Percentiles rank a stretch among this genome's conserved stretches.
phyloP scores from a whole-genome alignment of 2,888 invertebrate genomes.

The Nephrotoma guestfalica region DNA sequence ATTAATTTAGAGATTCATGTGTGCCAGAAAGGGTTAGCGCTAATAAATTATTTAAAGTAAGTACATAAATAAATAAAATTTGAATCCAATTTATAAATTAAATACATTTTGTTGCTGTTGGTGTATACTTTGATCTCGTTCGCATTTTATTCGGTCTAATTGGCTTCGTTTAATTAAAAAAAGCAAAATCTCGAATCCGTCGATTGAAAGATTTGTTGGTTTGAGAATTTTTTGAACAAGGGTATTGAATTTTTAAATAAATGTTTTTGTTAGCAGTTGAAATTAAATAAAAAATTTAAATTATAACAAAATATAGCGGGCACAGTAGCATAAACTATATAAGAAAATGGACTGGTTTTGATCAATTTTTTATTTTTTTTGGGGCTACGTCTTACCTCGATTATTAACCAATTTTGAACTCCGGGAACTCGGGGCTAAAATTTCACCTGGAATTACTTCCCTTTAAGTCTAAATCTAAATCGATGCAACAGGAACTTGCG shows the following conservation, averaged over 20 bases:
- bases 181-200: not conserved
- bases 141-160: not conserved
- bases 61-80: not conserved
- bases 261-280: not conserved
- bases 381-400: not conserved
- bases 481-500: too few relatives aligned
- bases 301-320: not conserved
- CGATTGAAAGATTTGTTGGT: not conserved
- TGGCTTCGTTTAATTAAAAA: not conserved
- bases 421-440: too few relatives aligned
- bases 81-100: not conserved
- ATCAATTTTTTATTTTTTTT: not conserved
- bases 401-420: too few relatives aligned
- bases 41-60: not conserved
- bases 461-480: too few relatives aligned
- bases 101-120: not conserved
- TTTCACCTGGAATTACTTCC: too few relatives aligned
- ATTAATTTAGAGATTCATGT: not conserved
- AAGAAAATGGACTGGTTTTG: not conserved
- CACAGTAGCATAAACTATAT: not conserved
- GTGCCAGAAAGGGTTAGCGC: not conserved
- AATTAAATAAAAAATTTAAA: not conserved
- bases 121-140: not conserved
- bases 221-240: not conserved
- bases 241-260: not conserved